Evolutionary conservation across 2,797 vertebrate genomes (phyloP).

Genomic region (Rhynchonycteris naso): DNA sequence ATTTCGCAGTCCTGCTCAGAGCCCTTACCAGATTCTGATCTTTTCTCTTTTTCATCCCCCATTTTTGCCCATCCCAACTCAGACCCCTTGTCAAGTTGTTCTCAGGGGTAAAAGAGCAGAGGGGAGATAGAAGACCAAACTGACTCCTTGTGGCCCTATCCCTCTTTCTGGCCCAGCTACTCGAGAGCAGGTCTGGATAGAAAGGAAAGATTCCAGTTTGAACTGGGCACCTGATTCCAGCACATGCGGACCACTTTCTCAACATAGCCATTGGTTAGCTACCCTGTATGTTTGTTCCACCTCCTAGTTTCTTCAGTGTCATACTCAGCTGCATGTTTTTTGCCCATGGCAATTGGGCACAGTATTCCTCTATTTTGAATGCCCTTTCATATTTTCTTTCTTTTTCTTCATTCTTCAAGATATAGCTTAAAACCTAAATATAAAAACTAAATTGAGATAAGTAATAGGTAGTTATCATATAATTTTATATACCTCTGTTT

Average conservation of each 20-base stretch:
- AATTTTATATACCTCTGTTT: not conserved
- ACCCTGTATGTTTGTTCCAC: not conserved
- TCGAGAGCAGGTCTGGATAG: not conserved
- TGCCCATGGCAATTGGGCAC: not conserved
- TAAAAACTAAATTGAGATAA: not conserved
- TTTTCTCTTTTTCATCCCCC: not conserved
- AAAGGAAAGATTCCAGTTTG: not conserved
- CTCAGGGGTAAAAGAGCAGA: not conserved
- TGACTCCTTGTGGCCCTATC: not conserved
- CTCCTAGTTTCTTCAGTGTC: not conserved
- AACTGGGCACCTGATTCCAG: not conserved
- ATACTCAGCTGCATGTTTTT: not conserved
- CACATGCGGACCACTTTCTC: not conserved
- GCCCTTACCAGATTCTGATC: not conserved
- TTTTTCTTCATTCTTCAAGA: not conserved
- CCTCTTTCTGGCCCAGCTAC: not conserved
- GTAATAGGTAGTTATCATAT: not conserved
- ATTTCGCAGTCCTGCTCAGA: conserved; percentile 61
- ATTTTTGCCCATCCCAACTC: not conserved
- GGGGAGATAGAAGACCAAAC: not conserved
- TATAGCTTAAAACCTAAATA: not conserved
- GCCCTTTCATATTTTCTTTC: not conserved
- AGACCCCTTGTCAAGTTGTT: not conserved
- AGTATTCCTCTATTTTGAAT: not conserved
- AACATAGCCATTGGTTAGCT: not conserved